These are phyloP conservation scores for Zapornia atra DNA, from an alignment of 2,113 vertebrate species.

Conservation along the genomic window DNA sequence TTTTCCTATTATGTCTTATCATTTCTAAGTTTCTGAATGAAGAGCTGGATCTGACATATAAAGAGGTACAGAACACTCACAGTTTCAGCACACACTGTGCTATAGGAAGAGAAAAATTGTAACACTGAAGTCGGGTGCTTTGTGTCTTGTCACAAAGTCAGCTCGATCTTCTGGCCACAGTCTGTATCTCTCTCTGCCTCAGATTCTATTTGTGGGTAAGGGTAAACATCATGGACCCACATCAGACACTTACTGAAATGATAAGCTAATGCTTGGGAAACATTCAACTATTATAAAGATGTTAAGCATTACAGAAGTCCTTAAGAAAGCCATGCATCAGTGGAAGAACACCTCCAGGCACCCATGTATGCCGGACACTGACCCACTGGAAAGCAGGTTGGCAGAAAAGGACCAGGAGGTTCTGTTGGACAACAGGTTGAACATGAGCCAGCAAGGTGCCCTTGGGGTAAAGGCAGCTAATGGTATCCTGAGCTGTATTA, in stretches of 20 bases:
- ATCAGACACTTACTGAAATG: neutral
- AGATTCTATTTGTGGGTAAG: neutral
- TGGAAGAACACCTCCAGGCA: neutral
- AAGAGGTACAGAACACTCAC: neutral
- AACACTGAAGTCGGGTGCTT: neutral
- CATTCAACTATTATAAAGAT: neutral
- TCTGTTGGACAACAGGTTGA: neutral
- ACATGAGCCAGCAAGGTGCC: fast-evolving
- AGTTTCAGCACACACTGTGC: neutral
- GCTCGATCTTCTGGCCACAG: neutral
- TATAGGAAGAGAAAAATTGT: neutral
- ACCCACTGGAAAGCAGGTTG: neutral
- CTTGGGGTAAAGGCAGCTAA: neutral
- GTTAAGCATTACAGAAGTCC: neutral
- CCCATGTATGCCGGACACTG: too few species aligned
- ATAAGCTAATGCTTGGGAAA: neutral
- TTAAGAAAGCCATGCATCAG: neutral
- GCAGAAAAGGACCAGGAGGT: neutral
- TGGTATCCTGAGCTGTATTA: neutral
- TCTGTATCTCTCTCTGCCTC: neutral
- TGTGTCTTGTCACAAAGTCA: neutral
- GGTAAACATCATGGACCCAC: neutral
- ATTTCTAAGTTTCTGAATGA: neutral
- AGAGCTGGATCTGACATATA: neutral
- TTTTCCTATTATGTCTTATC: neutral